Evolutionary conservation across 2,113 vertebrate species (phyloP).

Genomic region (Heptranchias perlo): DNA sequence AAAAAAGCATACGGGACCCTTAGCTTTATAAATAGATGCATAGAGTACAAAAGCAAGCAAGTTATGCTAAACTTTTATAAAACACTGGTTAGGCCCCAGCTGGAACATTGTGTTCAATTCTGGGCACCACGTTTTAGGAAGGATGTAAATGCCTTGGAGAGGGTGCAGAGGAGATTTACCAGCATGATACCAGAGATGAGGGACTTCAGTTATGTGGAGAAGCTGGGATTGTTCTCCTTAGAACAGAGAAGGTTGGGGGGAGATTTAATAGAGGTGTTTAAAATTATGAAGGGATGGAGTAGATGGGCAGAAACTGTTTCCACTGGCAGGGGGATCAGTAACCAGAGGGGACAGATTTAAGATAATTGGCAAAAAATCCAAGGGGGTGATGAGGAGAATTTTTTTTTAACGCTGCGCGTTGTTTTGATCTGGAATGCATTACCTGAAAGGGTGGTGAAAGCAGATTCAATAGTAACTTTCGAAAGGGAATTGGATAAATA

Average conservation of each 20-base stretch:
- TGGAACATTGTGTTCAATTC: too few relatives aligned
- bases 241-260: too few relatives aligned
- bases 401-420: not conserved
- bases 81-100: too few relatives aligned
- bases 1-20: too few relatives aligned
- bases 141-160: not conserved
- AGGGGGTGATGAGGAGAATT: not conserved
- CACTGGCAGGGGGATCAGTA: too few relatives aligned
- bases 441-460: not conserved
- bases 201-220: not conserved
- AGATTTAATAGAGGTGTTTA: not conserved
- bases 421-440: not conserved
- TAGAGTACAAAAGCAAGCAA: too few relatives aligned
- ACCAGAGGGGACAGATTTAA: not conserved
- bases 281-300: not conserved
- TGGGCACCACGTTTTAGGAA: not conserved
- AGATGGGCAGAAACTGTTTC: too few relatives aligned
- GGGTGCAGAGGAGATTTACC: not conserved
- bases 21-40: not conserved
- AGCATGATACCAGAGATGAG: too few relatives aligned
- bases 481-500: not conserved
- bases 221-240: too few relatives aligned
- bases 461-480: too few relatives aligned
- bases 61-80: too few relatives aligned
- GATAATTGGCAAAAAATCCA: not conserved